Base-by-base conservation (phyloP, 2,113 vertebrate species). In the Romanogobio albipinnatus region DNA sequence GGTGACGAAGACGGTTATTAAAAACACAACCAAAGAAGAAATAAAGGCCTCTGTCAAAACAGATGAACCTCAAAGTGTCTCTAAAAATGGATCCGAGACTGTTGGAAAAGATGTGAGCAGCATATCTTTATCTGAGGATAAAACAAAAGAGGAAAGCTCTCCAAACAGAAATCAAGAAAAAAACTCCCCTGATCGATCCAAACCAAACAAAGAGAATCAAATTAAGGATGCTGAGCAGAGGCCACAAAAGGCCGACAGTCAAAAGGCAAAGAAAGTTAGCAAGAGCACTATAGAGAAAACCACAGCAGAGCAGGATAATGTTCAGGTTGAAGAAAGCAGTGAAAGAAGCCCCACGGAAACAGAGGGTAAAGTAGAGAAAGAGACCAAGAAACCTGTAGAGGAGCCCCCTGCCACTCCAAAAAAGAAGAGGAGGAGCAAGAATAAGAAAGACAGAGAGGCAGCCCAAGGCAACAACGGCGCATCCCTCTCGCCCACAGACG, bases 341-440 rank as follows among this genome's bases (percentile, higher is more conserved):
- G 87, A 90, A 53, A 26, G 85, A 45, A 87, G 84, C 82, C 79
- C 90, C n/a, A 89, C 56, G 15, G 83, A 82, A 53, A 59, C 9
- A 10, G 88, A 93, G 77, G 24, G 87, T 71, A 92, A 92, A 85
- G 88, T 85, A 39, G 90, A 70, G 56, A 90, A 84, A 61, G 66
- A 77, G 58, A 39, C 53, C 29, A 86, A 84, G 33, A 90, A 85
- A 73, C 61, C 80, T 26, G 24, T 85, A 51, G 89, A 89, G 68
- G 88, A 88, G 70, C 84, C 75, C 45, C 49, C 85, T 86, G 84
- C 86, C 74, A 73, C 89, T 78, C 73, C 84, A 10, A 87, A 85
- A 75, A 90, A 89, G 47, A 95, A 93, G 80, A 94, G 91, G 90
- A 95, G 93, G 87, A 92, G 92, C 89, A 95, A 94, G 84, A 90